Percentiles rank a stretch among this genome's conserved stretches.
Evolutionary conservation across 2,113 vertebrate genomes (phyloP).

Genomic region (Perca fluviatilis): DNA sequence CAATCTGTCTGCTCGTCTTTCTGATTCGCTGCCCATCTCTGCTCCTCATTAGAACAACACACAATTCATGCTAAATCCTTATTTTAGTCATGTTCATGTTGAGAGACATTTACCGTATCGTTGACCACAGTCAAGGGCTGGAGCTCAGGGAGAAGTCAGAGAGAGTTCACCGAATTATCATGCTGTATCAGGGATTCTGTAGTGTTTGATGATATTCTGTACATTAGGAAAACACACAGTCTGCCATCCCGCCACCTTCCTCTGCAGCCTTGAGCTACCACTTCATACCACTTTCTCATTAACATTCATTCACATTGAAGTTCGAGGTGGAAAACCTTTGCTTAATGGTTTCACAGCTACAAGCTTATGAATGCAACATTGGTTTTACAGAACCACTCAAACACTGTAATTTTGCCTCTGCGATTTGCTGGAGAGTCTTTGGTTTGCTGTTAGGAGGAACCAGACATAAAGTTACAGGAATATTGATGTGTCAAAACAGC

Average conservation of each 20-base stretch:
- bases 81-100: constrained; percentile 35
- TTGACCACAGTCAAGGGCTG: constrained; percentile 1
- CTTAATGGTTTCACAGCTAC: constrained; percentile 38
- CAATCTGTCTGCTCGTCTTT: constrained; percentile 54
- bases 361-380: constrained; percentile 37
- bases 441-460: constrained; percentile 18
- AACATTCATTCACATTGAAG: constrained; percentile 41
- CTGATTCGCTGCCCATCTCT: constrained; percentile 23
- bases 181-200: not conserved
- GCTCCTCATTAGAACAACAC: constrained; percentile 40
- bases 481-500: constrained; percentile 37
- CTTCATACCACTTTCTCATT: constrained; percentile 47
- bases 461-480: constrained; percentile 42
- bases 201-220: constrained; percentile 45
- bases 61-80: constrained; percentile 32
- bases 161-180: constrained; percentile 4
- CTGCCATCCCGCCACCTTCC: not conserved
- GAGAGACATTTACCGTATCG: constrained; percentile 2
- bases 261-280: constrained; percentile 26
- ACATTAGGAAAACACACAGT: not conserved
- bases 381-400: constrained; percentile 32
- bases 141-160: not conserved
- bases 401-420: constrained; percentile 30
- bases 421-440: constrained; percentile 22
- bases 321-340: constrained; percentile 44